Percentiles rank a stretch among this genome's conserved stretches.
Evolutionary conservation across 2,888 invertebrate species (phyloP).

Genomic region (Aromia moschata): DNA sequence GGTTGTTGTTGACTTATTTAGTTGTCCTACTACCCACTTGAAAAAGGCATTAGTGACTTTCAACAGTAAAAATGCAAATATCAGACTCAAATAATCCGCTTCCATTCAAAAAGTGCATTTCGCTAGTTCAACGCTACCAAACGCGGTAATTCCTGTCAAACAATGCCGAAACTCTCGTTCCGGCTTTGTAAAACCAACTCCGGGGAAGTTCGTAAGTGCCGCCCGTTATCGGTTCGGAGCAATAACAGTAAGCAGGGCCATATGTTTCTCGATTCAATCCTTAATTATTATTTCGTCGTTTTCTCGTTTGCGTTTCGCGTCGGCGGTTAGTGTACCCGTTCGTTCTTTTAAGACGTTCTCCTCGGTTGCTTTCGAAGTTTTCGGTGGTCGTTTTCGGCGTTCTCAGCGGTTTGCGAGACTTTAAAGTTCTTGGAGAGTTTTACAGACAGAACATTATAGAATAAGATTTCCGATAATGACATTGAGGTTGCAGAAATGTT

Average conservation of each 20-base stretch:
- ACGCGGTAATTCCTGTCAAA: conserved; percentile 17
- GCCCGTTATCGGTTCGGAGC: conserved; percentile 22
- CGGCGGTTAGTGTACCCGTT: not conserved
- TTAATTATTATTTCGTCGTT: conserved; percentile 17
- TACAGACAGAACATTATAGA: too few species aligned
- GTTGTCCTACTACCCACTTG: too few species aligned
- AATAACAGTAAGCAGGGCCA: conserved; percentile 28
- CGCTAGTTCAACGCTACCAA: not conserved
- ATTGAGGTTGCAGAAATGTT: too few species aligned
- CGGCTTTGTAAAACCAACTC: conserved; percentile 22
- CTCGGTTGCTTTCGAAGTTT: too few species aligned
- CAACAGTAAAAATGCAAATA: too few species aligned
- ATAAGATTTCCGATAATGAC: too few species aligned
- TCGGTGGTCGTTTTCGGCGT: not conserved
- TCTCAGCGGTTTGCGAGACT: too few species aligned
- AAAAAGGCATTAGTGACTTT: too few species aligned
- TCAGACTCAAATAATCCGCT: too few species aligned
- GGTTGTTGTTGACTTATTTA: too few species aligned
- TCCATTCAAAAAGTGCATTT: too few species aligned
- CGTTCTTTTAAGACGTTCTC: not conserved
- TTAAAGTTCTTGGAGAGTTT: too few species aligned
- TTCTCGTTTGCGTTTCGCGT: conserved; percentile 2
- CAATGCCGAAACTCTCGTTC: conserved; percentile 19
- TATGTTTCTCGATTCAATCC: conserved; percentile 27
- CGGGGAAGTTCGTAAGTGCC: conserved; percentile 19